Evolutionary conservation across 2,888 invertebrate genomes (phyloP).

Genomic region (Spodoptera littoralis): DNA sequence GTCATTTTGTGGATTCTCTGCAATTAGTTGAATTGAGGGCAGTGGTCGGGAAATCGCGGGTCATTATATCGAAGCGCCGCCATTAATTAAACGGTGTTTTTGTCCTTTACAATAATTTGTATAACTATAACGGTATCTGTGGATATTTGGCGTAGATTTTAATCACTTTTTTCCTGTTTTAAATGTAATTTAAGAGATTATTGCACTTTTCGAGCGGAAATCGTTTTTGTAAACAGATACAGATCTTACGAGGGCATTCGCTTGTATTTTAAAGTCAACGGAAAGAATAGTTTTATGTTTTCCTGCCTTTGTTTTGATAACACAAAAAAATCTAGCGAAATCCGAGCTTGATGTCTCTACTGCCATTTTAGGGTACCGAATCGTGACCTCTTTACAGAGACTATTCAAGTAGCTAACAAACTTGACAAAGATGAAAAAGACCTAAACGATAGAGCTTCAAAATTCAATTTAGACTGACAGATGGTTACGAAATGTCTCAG

Average conservation of each 20-base stretch:
- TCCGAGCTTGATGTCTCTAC: not conserved
- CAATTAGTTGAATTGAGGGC: slow-evolving; percentile 52
- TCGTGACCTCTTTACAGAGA: slow-evolving; percentile 17
- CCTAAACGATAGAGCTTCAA: slow-evolving; percentile 12
- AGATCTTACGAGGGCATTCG: slow-evolving; percentile 17
- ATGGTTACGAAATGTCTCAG: slow-evolving; percentile 19
- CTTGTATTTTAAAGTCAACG: slow-evolving; percentile 9
- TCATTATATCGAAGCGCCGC: slow-evolving; percentile 37
- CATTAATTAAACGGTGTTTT: slow-evolving; percentile 38
- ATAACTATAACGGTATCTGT: slow-evolving; percentile 31
- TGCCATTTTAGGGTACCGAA: slow-evolving; percentile 16
- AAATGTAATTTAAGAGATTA: slow-evolving; percentile 23
- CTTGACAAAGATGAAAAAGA: slow-evolving; percentile 1
- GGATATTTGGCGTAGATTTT: slow-evolving; percentile 27
- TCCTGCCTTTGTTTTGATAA: slow-evolving; percentile 4
- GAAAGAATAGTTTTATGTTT: slow-evolving; percentile 5
- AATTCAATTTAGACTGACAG: slow-evolving; percentile 13
- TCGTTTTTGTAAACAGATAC: slow-evolving; percentile 6
- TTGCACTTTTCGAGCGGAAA: slow-evolving; percentile 24
- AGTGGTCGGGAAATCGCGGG: slow-evolving; percentile 36
- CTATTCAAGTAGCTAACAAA: too few species aligned
- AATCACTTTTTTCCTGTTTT: slow-evolving; percentile 25
- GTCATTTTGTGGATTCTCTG: slow-evolving; percentile 47
- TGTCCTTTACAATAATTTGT: slow-evolving; percentile 32
- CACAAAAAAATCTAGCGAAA: slow-evolving; percentile 4